These are phyloP conservation scores for Volucella bombylans DNA, from an alignment of 2,888 invertebrate species.

Conservation along the genomic window DNA sequence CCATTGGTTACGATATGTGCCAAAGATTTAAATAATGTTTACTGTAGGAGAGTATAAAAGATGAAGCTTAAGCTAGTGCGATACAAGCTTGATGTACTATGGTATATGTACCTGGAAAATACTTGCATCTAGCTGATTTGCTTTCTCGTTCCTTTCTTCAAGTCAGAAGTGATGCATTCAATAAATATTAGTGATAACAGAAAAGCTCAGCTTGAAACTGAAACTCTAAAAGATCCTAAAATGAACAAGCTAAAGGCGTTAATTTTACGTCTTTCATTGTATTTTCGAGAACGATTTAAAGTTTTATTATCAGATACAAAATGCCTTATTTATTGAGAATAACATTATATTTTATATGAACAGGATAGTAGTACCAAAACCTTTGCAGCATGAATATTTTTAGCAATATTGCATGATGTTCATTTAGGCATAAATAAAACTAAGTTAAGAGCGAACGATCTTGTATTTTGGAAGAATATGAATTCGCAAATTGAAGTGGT, in stretches of 20 bases:
- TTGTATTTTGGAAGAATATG: neutral
- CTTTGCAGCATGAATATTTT: neutral
- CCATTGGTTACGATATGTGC: too few species aligned
- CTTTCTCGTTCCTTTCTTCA: too few species aligned
- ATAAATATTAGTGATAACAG: too few species aligned
- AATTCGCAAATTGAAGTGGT: neutral
- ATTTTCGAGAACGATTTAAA: neutral
- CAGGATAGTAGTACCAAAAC: neutral
- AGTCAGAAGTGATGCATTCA: too few species aligned
- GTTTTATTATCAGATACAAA: neutral
- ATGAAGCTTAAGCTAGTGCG: too few species aligned
- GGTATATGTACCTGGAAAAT: too few species aligned
- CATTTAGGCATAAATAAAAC: neutral
- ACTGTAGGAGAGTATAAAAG: too few species aligned
- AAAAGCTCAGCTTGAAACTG: neutral
- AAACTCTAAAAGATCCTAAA: slow-evolving; percentile 1
- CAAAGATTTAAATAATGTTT: too few species aligned
- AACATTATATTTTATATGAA: neutral
- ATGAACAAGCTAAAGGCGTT: neutral
- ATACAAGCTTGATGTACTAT: too few species aligned
- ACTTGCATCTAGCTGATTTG: too few species aligned
- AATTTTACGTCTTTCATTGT: too few species aligned
- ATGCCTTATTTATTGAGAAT: neutral
- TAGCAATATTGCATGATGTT: neutral
- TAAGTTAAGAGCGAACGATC: neutral